Conservation (phyloP, 1,140 invertebrate genomes). For the Caerostris extrusa region DNA sequence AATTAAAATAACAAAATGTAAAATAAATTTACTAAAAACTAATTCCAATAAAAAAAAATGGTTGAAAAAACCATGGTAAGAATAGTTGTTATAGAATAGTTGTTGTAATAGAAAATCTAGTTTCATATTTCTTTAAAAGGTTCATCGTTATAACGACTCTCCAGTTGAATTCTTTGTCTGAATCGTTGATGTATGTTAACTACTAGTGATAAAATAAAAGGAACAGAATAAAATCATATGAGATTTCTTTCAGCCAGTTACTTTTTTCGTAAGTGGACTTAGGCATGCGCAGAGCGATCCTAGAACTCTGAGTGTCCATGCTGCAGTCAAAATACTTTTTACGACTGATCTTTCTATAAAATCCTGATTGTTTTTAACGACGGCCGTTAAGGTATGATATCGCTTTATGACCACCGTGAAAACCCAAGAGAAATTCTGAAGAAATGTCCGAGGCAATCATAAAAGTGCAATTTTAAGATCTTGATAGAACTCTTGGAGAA, state of each 20-base stretch:
- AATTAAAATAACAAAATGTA: too few relatives aligned
- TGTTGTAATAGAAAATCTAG: too few relatives aligned
- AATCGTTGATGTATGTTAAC: too few relatives aligned
- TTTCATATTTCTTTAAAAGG: too few relatives aligned
- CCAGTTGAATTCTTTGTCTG: too few relatives aligned
- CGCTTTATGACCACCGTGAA: conserved; percentile 31
- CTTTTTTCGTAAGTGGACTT: not conserved
- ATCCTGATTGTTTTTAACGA: conserved; percentile 40
- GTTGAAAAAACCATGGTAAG: too few relatives aligned
- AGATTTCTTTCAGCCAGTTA: not conserved
- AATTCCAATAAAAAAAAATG: too few relatives aligned
- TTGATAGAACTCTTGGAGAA: not conserved
- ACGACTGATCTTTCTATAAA: conserved; percentile 13
- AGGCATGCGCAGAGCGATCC: not conserved
- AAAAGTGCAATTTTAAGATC: conserved; percentile 25
- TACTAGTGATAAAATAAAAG: not conserved
- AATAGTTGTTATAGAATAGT: too few relatives aligned
- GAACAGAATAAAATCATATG: not conserved
- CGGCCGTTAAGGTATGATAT: conserved; percentile 44
- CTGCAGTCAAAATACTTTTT: not conserved
- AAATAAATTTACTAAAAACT: too few relatives aligned
- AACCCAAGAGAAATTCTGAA: conserved; percentile 23
- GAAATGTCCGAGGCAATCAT: conserved; percentile 35
- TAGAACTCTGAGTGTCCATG: not conserved
- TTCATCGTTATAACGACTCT: too few relatives aligned